Base-by-base conservation (phyloP, 1,140 invertebrate species). In the Sycobia sp. region DNA sequence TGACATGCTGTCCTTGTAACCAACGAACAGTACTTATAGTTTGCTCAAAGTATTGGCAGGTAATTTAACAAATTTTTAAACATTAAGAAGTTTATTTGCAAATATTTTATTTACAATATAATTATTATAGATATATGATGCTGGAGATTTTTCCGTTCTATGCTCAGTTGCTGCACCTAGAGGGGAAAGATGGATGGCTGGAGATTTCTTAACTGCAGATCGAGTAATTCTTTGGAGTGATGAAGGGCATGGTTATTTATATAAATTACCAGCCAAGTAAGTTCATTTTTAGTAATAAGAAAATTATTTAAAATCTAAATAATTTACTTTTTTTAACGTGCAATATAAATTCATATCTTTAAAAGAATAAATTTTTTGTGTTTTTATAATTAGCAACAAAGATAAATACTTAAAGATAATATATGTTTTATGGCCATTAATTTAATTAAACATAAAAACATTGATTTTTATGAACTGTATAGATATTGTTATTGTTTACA, bases 1-100 rank as follows among this genome's bases (percentile, higher is more conserved):
- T 99, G 75, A 93, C 92, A 51, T 99, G 96, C 76, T 99, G 96
- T 79, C 86, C 91, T 1, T 93, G 95, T 73, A 98, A 99, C 81
- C 95, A 98, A 73, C 85, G 97, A 47, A 99, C 96, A 0, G 94
- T 99, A 23, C 85, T 99, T 1, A 93, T 99, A 39, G 94, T 99
- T 0, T 97, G 95, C 76, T 91, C 94, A 1, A 97, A 96, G 74
- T 96, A 95, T 82, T 99, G 97, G 92, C 96, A 99, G 87, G 96
- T 98, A 78, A 57, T 32, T 34, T 32, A 7, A 7, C 29, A 32
- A 7, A 32, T 32, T 7, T 32, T 32, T 32, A 32, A 32, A 32
- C 29, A 7, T 32, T 32, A 4, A 7, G 5, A 32, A 27, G 57
- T 62, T 46, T 38, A 18, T 57, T 39, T 32, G 9, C 10, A 16